Percentiles rank a stretch among this genome's conserved stretches.
phyloP scores from a whole-genome alignment of 2,113 vertebrate species.

The Caloenas nicobarica region DNA sequence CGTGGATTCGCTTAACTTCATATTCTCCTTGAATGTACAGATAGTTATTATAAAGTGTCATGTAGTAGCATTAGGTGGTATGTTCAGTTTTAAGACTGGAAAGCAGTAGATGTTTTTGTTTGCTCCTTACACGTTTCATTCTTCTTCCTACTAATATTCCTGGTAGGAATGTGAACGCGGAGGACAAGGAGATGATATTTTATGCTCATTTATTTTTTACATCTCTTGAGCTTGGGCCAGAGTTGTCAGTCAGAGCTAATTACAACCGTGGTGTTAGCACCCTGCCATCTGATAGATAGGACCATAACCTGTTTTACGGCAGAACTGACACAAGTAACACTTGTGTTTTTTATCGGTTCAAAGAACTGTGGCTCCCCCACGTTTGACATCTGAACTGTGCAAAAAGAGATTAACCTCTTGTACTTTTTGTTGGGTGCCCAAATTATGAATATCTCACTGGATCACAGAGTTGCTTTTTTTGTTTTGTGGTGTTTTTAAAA shows the following conservation, averaged over 20 bases:
- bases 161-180: accelerated
- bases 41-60: too few relatives aligned
- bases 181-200: neutral
- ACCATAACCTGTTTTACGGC: neutral
- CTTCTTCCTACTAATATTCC: neutral
- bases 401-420: neutral
- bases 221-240: slow-evolving; percentile 24
- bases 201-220: neutral
- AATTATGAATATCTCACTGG: neutral
- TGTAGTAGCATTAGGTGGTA: accelerated
- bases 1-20: neutral
- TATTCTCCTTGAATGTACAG: neutral
- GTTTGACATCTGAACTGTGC: neutral
- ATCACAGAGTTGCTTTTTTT: neutral
- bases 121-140: neutral
- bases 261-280: neutral
- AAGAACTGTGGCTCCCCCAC: neutral
- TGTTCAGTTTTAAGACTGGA: neutral
- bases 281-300: neutral
- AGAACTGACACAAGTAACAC: neutral
- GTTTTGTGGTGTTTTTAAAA: neutral
- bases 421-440: neutral
- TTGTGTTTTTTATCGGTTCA: neutral
- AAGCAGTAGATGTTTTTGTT: neutral
- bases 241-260: slow-evolving; percentile 22